phyloP scores from a whole-genome alignment of 2,888 invertebrate genomes.

The Cantharis rustica region DNA sequence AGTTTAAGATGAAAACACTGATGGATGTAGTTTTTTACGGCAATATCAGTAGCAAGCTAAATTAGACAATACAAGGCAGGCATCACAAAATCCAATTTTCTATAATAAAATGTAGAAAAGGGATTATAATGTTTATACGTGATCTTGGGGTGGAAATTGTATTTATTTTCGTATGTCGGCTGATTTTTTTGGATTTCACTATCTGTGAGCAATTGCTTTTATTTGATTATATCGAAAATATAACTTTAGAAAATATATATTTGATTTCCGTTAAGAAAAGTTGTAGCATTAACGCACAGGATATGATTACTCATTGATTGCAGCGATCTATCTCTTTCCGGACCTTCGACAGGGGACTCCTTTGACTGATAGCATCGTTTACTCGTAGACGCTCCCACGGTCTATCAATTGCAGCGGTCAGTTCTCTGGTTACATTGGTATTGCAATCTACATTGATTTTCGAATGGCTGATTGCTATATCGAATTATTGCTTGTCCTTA shows the following conservation, averaged over 20 bases:
- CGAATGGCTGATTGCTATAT: not conserved
- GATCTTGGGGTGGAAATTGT: not conserved
- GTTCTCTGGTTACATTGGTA: slow-evolving; percentile 28
- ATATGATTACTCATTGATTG: slow-evolving; percentile 38
- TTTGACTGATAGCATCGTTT: slow-evolving; percentile 34
- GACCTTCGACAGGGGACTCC: slow-evolving; percentile 27
- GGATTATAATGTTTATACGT: not conserved
- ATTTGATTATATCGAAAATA: not conserved
- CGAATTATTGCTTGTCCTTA: not conserved
- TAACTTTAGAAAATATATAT: slow-evolving; percentile 19
- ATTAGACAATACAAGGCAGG: slow-evolving; percentile 4
- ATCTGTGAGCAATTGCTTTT: not conserved
- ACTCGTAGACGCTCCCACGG: slow-evolving; percentile 30
- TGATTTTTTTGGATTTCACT: not conserved
- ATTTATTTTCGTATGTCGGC: not conserved
- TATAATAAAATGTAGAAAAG: not conserved
- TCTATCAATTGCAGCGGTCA: slow-evolving; percentile 32
- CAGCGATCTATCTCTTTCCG: slow-evolving; percentile 32
- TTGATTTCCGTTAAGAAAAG: slow-evolving; percentile 24
- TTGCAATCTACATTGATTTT: slow-evolving; percentile 9
- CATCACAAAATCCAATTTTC: slow-evolving; percentile 1
- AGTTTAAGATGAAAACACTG: slow-evolving; percentile 18
- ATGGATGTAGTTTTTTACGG: slow-evolving; percentile 18
- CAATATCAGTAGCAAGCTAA: slow-evolving; percentile 13
- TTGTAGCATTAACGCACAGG: slow-evolving; percentile 35